phyloP scores from a whole-genome alignment of 2,113 vertebrate species.

The Uria aalge region DNA sequence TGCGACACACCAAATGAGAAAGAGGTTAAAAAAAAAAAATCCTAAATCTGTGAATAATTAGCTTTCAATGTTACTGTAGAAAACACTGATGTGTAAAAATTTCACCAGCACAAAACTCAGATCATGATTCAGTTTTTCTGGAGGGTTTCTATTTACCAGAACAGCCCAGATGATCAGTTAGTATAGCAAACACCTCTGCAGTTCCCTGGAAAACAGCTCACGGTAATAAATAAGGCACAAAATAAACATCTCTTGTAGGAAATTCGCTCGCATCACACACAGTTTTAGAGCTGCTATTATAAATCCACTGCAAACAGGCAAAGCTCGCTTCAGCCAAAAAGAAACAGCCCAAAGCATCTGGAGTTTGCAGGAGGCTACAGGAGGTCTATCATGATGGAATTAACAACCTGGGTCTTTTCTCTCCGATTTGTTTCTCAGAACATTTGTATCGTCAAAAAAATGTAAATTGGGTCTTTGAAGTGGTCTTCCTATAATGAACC shows the following conservation, averaged over 20 bases:
- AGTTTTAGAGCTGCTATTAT: background rate
- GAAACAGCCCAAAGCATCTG: background rate
- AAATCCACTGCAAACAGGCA: background rate
- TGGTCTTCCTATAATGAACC: background rate
- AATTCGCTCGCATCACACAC: background rate
- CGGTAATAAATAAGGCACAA: background rate
- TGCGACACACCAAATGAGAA: background rate
- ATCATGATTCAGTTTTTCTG: background rate
- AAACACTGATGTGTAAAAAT: background rate
- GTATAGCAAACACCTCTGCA: background rate
- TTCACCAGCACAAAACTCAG: background rate
- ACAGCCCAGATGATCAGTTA: background rate
- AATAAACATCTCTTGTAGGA: background rate
- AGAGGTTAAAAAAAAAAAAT: background rate
- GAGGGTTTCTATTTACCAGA: background rate
- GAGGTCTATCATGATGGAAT: background rate
- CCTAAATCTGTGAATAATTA: background rate
- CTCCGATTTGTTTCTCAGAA: background rate
- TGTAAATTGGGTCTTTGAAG: slow-evolving; percentile 15
- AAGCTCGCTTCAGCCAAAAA: background rate
- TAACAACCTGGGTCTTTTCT: background rate
- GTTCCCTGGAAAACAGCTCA: background rate
- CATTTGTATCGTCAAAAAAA: background rate
- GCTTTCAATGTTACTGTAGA: background rate
- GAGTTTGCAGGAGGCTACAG: background rate